phyloP scores from a whole-genome alignment of 2,113 vertebrate genomes.

The Lucifuga dentata region DNA sequence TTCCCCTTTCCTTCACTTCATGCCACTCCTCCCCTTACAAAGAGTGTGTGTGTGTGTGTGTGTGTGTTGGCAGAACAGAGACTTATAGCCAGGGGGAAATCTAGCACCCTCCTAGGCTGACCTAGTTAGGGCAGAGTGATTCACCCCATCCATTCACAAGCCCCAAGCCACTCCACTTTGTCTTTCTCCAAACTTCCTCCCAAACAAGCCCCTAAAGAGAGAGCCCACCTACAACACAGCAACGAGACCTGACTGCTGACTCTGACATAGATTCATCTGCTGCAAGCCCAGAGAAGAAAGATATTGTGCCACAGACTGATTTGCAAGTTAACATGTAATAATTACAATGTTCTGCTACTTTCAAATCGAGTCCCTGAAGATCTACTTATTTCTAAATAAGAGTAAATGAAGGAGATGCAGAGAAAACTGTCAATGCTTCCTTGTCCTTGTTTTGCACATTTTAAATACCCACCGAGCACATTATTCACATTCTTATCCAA shows the following conservation, averaged over 20 bases:
- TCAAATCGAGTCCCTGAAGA: constrained; percentile 61
- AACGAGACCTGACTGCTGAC: constrained; percentile 30
- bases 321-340: constrained; percentile 53
- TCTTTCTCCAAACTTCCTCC: constrained; percentile 28
- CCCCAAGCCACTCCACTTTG: constrained; percentile 32
- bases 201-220: constrained; percentile 52
- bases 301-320: constrained; percentile 1
- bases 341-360: constrained; percentile 53
- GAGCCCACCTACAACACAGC: constrained; percentile 41
- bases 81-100: constrained; percentile 71
- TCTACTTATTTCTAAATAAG: constrained; percentile 32
- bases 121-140: constrained; percentile 78
- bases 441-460: constrained; percentile 26
- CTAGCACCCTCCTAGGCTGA: constrained; percentile 74
- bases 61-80: constrained; percentile 28
- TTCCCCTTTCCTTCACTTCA: constrained; percentile 28
- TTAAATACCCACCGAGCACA: neutral
- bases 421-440: constrained; percentile 5
- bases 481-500: too few species aligned
- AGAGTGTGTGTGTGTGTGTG: constrained; percentile 12
- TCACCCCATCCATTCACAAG: constrained; percentile 74
- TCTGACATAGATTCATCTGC: constrained; percentile 18
- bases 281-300: constrained; percentile 38
- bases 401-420: constrained; percentile 26
- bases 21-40: constrained; percentile 25